Conservation (phyloP, 2,797 vertebrate genomes). For the Liparis tanakae region DNA sequence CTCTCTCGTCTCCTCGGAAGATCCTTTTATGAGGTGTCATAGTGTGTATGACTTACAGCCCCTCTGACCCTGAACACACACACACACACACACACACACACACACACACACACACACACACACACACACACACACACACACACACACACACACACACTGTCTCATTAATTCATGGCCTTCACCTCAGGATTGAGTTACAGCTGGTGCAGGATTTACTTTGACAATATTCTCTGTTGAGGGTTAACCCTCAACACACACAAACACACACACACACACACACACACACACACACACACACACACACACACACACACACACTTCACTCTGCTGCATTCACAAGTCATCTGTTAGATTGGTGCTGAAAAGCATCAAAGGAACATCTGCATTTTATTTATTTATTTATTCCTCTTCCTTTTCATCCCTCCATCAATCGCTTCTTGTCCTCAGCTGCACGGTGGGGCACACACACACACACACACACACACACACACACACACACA, state of each 20-base stretch:
- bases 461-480: no score
- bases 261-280: slow-evolving; percentile 34
- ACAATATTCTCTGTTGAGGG: slow-evolving; percentile 33
- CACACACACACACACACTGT: slow-evolving; percentile 20
- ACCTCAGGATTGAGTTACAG: slow-evolving; percentile 72
- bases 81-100: no score
- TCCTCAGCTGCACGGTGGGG: slow-evolving; percentile 13
- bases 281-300: not conserved
- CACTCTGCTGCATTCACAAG: slow-evolving; percentile 49
- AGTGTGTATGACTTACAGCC: slow-evolving; percentile 44
- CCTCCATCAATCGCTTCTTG: slow-evolving; percentile 20
- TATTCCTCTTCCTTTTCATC: slow-evolving; percentile 26
- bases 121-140: slow-evolving; percentile 17
- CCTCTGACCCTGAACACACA: slow-evolving; percentile 61
- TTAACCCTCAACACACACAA: slow-evolving; percentile 4
- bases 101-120: no score
- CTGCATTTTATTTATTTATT: slow-evolving; percentile 20
- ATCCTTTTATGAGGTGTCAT: slow-evolving; percentile 53
- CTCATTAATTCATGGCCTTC: slow-evolving; percentile 80
- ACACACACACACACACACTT: slow-evolving; percentile 13
- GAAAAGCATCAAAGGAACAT: slow-evolving; percentile 44
- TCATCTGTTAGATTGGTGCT: slow-evolving; percentile 44
- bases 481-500: no score
- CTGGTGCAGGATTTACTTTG: slow-evolving; percentile 54
- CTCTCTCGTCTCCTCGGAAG: not conserved